These are phyloP conservation scores for Calliphora vomitoria DNA, from an alignment of 2,888 invertebrate species.

Conservation along the genomic window DNA sequence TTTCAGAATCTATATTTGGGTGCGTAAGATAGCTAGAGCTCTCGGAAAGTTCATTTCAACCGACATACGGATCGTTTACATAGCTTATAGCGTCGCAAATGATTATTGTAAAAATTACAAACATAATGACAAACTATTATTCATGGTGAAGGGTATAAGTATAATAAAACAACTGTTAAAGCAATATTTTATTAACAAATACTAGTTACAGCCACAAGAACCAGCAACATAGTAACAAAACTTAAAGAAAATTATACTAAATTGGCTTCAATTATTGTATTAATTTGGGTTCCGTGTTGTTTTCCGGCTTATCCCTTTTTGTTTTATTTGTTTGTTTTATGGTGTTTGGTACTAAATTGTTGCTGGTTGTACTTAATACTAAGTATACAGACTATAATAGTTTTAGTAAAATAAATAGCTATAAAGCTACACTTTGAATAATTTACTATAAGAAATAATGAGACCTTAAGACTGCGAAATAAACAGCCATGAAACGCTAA, in stretches of 20 bases:
- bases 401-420: constrained; percentile 11
- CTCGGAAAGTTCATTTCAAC: too few relatives aligned
- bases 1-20: too few relatives aligned
- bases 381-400: constrained; percentile 3
- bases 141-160: too few relatives aligned
- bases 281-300: constrained; percentile 84
- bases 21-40: too few relatives aligned
- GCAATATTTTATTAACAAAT: constrained; percentile 44
- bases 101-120: too few relatives aligned
- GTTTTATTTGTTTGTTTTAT: neutral
- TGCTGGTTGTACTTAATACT: neutral
- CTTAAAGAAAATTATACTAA: constrained; percentile 83
- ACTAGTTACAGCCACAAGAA: constrained; percentile 47
- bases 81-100: too few relatives aligned
- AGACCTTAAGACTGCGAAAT: too few relatives aligned
- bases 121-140: too few relatives aligned
- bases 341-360: neutral
- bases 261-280: constrained; percentile 85
- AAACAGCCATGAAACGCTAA: too few relatives aligned
- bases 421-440: neutral
- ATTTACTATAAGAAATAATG: too few relatives aligned
- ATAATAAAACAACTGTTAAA: constrained; percentile 10
- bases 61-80: too few relatives aligned
- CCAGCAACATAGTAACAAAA: constrained; percentile 21
- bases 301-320: constrained; percentile 83